Evolutionary conservation across 2,888 invertebrate genomes (phyloP).

Genomic region (Aplocera efformata): DNA sequence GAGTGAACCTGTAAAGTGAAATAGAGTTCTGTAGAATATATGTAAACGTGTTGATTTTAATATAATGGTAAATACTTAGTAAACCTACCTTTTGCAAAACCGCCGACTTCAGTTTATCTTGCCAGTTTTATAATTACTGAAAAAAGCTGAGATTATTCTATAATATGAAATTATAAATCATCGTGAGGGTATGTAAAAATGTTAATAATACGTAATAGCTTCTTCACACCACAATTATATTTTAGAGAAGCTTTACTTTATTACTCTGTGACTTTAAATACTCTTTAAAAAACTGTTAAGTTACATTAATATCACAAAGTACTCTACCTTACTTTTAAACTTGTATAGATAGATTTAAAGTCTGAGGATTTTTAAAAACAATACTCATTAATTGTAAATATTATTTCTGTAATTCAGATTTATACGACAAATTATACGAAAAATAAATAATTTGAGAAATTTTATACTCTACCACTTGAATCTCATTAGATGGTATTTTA

Average conservation of each 20-base stretch:
- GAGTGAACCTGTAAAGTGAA: too few species aligned
- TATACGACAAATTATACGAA: constrained; percentile 32
- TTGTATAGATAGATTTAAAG: constrained; percentile 43
- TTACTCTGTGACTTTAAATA: neutral
- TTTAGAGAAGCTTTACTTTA: constrained; percentile 13
- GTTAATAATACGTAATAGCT: constrained; percentile 7
- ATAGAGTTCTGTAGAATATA: too few species aligned
- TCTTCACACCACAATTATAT: constrained; percentile 20
- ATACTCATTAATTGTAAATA: constrained; percentile 78
- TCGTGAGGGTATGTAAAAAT: constrained; percentile 7
- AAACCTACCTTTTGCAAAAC: too few species aligned
- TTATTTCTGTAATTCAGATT: constrained; percentile 44
- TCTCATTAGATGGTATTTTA: constrained; percentile 79
- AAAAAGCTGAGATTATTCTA: constrained; percentile 8
- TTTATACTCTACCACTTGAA: constrained; percentile 76
- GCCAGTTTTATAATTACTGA: constrained; percentile 20
- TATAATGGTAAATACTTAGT: too few species aligned
- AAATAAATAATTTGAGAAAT: constrained; percentile 60
- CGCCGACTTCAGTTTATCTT: constrained; percentile 23
- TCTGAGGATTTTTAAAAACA: constrained; percentile 52
- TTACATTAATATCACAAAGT: constrained; percentile 19
- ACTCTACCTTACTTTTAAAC: constrained; percentile 18
- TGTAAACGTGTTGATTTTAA: too few species aligned
- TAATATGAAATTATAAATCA: neutral
- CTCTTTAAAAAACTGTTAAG: neutral